Evolutionary conservation across 2,113 vertebrate genomes (phyloP).

Genomic region (Chaetodon trifascialis): DNA sequence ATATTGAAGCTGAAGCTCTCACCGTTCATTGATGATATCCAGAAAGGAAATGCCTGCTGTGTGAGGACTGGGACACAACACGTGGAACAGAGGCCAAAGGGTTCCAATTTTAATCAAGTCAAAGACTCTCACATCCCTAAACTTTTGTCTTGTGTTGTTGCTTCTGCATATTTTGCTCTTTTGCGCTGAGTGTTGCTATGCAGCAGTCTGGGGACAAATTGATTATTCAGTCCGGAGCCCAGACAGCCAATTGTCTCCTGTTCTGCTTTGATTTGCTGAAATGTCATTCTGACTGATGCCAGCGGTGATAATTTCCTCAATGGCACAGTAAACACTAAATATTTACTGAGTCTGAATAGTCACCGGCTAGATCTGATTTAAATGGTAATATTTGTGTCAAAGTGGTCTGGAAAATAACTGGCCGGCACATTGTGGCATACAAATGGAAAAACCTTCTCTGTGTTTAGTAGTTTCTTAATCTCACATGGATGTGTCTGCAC

Average conservation of each 20-base stretch:
- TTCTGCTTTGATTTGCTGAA: conserved; percentile 65
- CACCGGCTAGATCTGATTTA: conserved; percentile 29
- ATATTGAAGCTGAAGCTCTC: conserved; percentile 34
- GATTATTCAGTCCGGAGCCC: conserved; percentile 62
- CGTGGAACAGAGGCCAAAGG: neutral
- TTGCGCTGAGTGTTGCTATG: conserved; percentile 49
- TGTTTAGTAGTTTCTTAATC: neutral
- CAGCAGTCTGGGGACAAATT: conserved; percentile 66
- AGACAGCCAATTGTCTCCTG: conserved; percentile 67
- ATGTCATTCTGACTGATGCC: conserved; percentile 68
- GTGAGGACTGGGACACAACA: neutral
- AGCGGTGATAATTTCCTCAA: conserved; percentile 52
- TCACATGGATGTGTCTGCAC: no score
- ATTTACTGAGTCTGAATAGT: conserved; percentile 54
- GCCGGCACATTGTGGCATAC: neutral
- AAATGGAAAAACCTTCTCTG: neutral
- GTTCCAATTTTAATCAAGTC: conserved; percentile 23
- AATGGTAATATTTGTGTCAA: conserved; percentile 31
- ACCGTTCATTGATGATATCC: neutral
- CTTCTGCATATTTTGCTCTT: conserved; percentile 26
- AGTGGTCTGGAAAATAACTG: conserved; percentile 14
- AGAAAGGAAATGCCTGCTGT: neutral
- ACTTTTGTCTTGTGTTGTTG: conserved; percentile 18
- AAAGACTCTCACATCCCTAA: conserved; percentile 21
- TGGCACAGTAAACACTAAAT: conserved; percentile 66